Evolutionary conservation across 2,113 vertebrate genomes (phyloP).

Genomic region (Drymodes brunneopygia): DNA sequence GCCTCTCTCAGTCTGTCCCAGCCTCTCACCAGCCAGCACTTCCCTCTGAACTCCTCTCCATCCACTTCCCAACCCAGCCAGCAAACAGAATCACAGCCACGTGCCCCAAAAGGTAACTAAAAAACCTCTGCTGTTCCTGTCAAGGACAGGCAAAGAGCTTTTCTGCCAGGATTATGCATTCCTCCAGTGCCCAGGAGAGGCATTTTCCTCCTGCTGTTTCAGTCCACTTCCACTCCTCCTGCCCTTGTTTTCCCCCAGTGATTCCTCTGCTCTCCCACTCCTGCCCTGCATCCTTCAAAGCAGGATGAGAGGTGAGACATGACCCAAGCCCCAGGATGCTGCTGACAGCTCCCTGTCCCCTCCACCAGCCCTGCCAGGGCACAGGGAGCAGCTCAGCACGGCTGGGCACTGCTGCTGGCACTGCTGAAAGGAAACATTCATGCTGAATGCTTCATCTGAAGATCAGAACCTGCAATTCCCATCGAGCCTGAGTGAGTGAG

Average conservation of each 20-base stretch:
- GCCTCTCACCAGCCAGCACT: neutral
- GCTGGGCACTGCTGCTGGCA: neutral
- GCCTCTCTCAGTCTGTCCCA: neutral
- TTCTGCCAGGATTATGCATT: neutral
- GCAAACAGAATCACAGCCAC: neutral
- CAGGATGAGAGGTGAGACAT: neutral
- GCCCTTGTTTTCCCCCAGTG: neutral
- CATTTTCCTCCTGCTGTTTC: neutral
- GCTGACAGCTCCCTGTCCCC: neutral
- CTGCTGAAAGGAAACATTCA: neutral
- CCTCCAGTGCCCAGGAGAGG: neutral
- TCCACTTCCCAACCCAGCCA: neutral
- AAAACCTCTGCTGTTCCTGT: neutral
- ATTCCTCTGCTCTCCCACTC: neutral
- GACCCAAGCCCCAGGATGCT: fast-evolving
- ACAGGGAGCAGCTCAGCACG: fast-evolving
- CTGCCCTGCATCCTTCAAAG: neutral
- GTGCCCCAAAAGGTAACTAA: neutral
- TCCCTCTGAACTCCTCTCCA: neutral
- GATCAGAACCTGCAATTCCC: neutral
- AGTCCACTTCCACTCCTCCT: neutral
- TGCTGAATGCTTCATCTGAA: neutral
- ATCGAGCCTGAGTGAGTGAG: neutral
- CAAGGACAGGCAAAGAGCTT: neutral
- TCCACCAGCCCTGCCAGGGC: neutral